These are phyloP conservation scores for Arizona elegans DNA, from an alignment of 2,113 vertebrate species.

Conservation along the genomic window DNA sequence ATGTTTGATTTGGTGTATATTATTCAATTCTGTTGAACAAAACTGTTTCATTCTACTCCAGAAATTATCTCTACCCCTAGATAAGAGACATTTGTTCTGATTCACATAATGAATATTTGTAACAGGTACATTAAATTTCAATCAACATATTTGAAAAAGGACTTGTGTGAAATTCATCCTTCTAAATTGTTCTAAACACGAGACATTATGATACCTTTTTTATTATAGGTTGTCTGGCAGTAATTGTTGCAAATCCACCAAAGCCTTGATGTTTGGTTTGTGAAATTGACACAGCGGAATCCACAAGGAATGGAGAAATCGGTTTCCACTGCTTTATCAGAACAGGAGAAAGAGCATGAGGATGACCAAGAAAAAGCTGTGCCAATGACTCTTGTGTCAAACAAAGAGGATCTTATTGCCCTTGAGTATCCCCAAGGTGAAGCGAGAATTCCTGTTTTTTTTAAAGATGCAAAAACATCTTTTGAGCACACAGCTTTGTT, in stretches of 20 bases:
- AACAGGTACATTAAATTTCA: not conserved
- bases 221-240: slow-evolving; percentile 24
- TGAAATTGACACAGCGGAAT: not conserved
- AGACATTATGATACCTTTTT: slow-evolving; percentile 13
- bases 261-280: slow-evolving; percentile 20
- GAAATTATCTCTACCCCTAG: not conserved
- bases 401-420: slow-evolving; percentile 30
- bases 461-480: slow-evolving; percentile 32
- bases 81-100: not conserved
- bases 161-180: slow-evolving; percentile 10
- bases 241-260: slow-evolving; percentile 25
- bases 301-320: slow-evolving; percentile 55
- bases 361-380: slow-evolving; percentile 42
- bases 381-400: slow-evolving; percentile 25
- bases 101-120: not conserved
- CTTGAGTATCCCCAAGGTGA: slow-evolving; percentile 39
- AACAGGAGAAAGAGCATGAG: slow-evolving; percentile 18
- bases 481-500: slow-evolving; percentile 13
- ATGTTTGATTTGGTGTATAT: not conserved
- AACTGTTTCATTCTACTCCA: not conserved
- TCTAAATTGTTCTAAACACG: not conserved
- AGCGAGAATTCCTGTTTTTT: slow-evolving; percentile 27
- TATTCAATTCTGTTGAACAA: not conserved
- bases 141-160: not conserved
- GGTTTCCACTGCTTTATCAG: slow-evolving; percentile 32